phyloP scores from a whole-genome alignment of 2,113 vertebrate genomes.

The Ammospiza nelsoni region DNA sequence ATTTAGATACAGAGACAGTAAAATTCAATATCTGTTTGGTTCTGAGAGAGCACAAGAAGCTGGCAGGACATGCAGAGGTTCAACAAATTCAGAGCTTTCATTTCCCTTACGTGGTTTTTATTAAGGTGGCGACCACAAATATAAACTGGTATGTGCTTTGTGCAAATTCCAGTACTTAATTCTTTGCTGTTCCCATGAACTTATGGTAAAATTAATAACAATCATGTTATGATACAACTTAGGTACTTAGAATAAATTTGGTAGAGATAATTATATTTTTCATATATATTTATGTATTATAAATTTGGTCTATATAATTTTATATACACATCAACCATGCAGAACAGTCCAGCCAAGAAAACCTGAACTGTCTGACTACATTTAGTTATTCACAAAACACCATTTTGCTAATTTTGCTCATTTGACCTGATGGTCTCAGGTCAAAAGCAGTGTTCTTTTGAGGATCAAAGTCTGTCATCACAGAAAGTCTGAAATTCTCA shows the following conservation, averaged over 20 bases:
- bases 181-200: neutral
- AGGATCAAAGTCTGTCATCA: too few relatives aligned
- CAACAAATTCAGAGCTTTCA: neutral
- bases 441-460: too few relatives aligned
- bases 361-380: neutral
- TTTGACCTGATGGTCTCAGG: too few relatives aligned
- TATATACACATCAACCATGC: neutral
- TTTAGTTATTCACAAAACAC: neutral
- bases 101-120: neutral
- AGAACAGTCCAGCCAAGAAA: neutral
- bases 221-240: neutral
- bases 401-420: neutral
- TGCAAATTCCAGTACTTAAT: neutral
- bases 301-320: neutral
- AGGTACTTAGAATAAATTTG: neutral
- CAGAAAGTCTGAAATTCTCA: too few relatives aligned
- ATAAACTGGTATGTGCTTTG: neutral
- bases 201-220: neutral
- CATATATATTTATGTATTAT: neutral
- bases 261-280: too few relatives aligned
- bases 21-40: neutral
- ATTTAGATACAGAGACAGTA: neutral
- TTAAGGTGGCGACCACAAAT: neutral
- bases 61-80: fast-evolving
- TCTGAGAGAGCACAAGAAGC: neutral